Conservation (phyloP, 2,113 vertebrate genomes). For the Macrotis lagotis region DNA sequence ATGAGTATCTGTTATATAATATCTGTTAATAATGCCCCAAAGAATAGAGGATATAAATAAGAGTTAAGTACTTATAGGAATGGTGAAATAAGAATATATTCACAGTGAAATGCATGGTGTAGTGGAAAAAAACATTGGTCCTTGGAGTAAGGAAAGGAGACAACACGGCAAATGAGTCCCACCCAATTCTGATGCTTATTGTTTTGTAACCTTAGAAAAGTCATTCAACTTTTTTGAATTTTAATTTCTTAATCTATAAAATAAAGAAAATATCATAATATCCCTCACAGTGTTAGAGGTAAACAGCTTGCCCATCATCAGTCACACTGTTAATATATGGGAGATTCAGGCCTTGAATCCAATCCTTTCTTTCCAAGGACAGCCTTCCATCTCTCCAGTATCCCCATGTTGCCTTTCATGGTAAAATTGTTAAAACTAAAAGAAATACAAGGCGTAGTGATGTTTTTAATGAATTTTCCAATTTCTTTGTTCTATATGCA, state of each 20-base stretch:
- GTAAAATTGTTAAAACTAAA: neutral
- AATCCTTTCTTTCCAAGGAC: neutral
- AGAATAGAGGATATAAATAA: neutral
- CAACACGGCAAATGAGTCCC: neutral
- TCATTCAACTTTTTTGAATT: neutral
- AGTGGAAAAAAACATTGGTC: neutral
- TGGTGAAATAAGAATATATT: neutral
- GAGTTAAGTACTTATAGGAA: neutral
- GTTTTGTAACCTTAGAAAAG: neutral
- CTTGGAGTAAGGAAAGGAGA: neutral
- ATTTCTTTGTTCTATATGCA: neutral
- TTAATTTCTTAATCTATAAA: neutral
- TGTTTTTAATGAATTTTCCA: neutral
- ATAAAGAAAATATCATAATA: neutral
- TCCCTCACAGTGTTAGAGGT: neutral
- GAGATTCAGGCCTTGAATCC: neutral
- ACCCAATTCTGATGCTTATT: neutral
- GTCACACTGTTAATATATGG: neutral
- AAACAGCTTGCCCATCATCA: neutral
- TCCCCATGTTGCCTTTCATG: neutral
- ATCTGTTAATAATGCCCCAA: constrained; percentile 2
- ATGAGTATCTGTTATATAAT: neutral
- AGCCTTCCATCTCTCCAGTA: neutral
- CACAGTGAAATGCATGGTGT: neutral
- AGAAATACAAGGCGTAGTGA: neutral